These are phyloP conservation scores for Diphyllodes magnificus DNA, from an alignment of 2,113 vertebrate genomes.

Conservation along the genomic window DNA sequence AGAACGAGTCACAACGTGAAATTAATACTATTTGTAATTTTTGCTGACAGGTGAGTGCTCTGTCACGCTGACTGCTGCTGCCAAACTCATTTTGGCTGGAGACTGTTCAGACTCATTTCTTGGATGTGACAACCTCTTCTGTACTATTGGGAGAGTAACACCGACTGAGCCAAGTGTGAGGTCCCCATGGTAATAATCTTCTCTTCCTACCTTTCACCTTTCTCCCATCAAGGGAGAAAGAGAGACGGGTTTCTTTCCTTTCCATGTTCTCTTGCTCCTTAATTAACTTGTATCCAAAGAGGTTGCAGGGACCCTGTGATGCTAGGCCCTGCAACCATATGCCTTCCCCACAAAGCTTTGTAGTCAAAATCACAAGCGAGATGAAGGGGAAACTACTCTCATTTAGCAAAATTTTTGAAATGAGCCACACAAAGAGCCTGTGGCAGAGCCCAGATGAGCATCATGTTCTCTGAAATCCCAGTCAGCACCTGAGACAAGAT, in stretches of 20 bases:
- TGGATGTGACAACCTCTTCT: not conserved
- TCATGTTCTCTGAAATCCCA: not conserved
- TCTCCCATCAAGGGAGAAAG: not conserved
- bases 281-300: not conserved
- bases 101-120: not conserved
- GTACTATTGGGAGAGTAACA: not conserved
- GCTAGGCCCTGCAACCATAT: not conserved
- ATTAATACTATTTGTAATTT: not conserved
- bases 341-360: not conserved
- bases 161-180: not conserved
- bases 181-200: not conserved
- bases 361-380: not conserved
- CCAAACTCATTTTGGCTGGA: not conserved
- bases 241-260: not conserved
- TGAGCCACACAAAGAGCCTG: not conserved
- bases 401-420: not conserved
- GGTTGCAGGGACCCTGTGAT: not conserved
- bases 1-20: not conserved
- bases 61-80: accelerated
- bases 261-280: not conserved
- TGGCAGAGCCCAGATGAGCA: not conserved
- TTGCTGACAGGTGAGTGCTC: not conserved
- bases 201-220: not conserved
- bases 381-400: not conserved
- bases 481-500: not conserved